Evolutionary conservation across 2,888 invertebrate genomes (phyloP), one percentile per base, ranked within the genome.

Genomic region (Unio delphinus): DNA sequence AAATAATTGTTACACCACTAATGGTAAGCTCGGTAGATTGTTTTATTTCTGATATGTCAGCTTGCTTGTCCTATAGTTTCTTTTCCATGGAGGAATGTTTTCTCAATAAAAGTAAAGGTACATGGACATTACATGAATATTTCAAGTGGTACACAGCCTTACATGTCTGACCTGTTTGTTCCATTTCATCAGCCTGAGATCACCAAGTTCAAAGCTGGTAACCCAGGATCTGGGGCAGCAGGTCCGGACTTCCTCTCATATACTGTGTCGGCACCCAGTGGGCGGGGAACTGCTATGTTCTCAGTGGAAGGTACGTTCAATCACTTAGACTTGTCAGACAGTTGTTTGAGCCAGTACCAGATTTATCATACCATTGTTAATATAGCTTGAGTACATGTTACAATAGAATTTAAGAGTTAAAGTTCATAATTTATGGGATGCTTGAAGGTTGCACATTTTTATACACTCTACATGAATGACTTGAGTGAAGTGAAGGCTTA

Each of bases 241-340:
- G 72, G 67, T 3, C 26, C 66, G 28, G 87, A 87, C 72, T 86
- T 83, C 73, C 84, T 87, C 18, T 86, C 87, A 3, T 86, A 87
- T 74, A 88, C 87, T 18, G 85, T 87, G 56, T 87, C 88, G 3
- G 88, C 87, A 1, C 87, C 83, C 4, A 87, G 87, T 82, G 87
- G 87, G 18, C 74, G 87, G 28, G 85, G 83, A 34, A 87, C 88
- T 17, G 83, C 81, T 7, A 74, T 83, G 63, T 82, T 87, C 70
- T 86, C 86, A 55, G 77, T 82, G 30, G 87, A 88, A 70, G 88
- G 87, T 87, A 67, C 69, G 80, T 71, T n/a, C n/a, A 20, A 67
- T 20, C 20, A 26, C 26, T 61, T 61, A 30, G 17, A 30, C 30
- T 23, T 23, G 58, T 15, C 45, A 45, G 26, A 58, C 26, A 23